Percentiles rank a stretch among this genome's conserved stretches.
phyloP scores from a whole-genome alignment of 2,113 vertebrate species.

The Saimiri boliviensis region DNA sequence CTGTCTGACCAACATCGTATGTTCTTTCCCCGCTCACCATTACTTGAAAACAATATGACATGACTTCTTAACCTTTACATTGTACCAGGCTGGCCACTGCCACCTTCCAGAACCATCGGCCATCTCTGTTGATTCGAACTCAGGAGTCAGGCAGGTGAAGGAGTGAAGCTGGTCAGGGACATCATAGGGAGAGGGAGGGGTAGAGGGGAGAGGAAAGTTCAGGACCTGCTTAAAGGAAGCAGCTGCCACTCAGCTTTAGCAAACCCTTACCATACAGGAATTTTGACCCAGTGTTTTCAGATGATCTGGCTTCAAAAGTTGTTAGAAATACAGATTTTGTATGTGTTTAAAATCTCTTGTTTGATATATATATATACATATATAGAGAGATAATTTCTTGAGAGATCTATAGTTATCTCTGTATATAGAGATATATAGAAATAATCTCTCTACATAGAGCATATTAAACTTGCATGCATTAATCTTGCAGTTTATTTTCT shows the following conservation, averaged over 20 bases:
- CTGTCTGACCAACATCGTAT: background rate
- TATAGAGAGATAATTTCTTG: no score
- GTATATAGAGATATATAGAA: no score
- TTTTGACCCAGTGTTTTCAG: background rate
- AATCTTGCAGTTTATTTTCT: constrained; percentile 85
- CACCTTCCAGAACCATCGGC: background rate
- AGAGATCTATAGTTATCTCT: no score
- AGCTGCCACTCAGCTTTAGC: background rate
- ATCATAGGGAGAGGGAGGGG: background rate
- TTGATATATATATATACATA: no score
- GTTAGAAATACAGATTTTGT: background rate
- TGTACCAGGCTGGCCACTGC: background rate
- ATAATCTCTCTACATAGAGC: background rate
- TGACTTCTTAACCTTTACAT: background rate
- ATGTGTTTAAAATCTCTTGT: background rate
- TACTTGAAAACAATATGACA: background rate
- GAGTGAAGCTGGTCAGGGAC: background rate
- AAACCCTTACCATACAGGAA: background rate
- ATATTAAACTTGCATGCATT: constrained; percentile 88
- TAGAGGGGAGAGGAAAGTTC: background rate
- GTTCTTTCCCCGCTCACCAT: background rate
- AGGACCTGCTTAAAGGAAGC: background rate
- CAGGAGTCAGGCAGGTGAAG: background rate
- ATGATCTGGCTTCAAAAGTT: background rate
- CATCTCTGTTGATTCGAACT: background rate